Evolutionary conservation across 2,113 vertebrate species (phyloP), one percentile per base, ranked within the genome.

Genomic region (Rynchops niger): DNA sequence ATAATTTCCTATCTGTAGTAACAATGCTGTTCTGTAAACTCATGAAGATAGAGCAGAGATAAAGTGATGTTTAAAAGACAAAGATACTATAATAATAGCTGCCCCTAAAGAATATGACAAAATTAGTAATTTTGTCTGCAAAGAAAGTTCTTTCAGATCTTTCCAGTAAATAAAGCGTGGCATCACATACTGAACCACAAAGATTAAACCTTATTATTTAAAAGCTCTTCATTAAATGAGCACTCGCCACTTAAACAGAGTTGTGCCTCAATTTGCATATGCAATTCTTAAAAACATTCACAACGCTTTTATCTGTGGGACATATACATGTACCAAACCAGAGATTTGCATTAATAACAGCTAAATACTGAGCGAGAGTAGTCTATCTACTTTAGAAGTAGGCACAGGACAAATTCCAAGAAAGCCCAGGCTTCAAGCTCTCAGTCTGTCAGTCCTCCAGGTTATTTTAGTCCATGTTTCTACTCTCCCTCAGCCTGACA

Each of bases 161-260:
- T 89, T 52, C 30, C 55, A 58, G 77, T 72, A 91, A 82, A 74
- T 53, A 74, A 93, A 84, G 78, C 4, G 8, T 34, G 16, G 32
- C 12, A 8, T 79, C 55, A 82, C 38, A 45, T 62, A 82, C 1
- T 30, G 63, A 94, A 47, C 19, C 63, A 66, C 52, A 52, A 87
- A 90, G 56, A 90, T 71, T 62, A 66, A 92, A 90, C 15, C 55
- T 62, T 25, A 47, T 53, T 92, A 84, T 67, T 80, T 67, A 65
- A 81, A 56, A 95, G 38, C 59, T 74, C 49, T 81, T 94, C 61
- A 84, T 69, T 83, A 96, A 95, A 91, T n/a, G 21, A 53, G 18
- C 19, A 43, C 52, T 91, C 76, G 82, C 32, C 42, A 32, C 15
- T 73, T 86, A 43, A 84, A 47, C 15, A 38, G 40, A 86, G 63